Conservation (phyloP, 2,888 invertebrate species). For the Podotricha telesiphe region DNA sequence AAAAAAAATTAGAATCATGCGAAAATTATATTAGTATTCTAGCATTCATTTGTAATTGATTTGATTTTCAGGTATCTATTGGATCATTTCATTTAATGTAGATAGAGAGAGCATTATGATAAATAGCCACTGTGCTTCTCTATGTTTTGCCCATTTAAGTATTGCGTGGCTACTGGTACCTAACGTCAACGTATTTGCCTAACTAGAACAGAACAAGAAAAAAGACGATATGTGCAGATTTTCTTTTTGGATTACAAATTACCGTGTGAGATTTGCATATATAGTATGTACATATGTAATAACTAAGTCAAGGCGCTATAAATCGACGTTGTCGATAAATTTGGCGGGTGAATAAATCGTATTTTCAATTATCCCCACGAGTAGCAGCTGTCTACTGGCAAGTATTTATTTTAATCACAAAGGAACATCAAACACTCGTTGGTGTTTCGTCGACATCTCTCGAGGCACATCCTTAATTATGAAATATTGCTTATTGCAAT, state of each 20-base stretch:
- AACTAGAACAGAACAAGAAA: neutral
- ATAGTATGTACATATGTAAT: conserved; percentile 6
- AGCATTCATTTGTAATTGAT: no score
- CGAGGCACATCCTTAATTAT: conserved; percentile 64
- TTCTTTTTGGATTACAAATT: conserved; percentile 1
- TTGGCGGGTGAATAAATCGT: conserved; percentile 80
- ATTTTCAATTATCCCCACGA: conserved; percentile 78
- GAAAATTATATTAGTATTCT: no score
- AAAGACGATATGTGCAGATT: neutral
- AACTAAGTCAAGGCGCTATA: conserved; percentile 56
- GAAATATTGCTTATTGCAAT: conserved; percentile 48
- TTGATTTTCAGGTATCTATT: neutral
- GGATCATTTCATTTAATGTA: neutral
- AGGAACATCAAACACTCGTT: conserved; percentile 62
- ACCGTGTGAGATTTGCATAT: neutral
- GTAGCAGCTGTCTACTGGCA: conserved; percentile 78
- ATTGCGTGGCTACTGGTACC: neutral
- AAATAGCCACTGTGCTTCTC: neutral
- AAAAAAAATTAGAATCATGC: no score
- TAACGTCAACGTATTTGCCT: neutral
- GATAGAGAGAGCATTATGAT: neutral
- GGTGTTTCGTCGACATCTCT: conserved; percentile 67
- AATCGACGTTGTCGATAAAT: conserved; percentile 78
- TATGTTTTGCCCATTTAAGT: neutral
- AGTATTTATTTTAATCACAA: conserved; percentile 81